phyloP scores from a whole-genome alignment of 1,140 invertebrate species.

The Drosophila yakuba region DNA sequence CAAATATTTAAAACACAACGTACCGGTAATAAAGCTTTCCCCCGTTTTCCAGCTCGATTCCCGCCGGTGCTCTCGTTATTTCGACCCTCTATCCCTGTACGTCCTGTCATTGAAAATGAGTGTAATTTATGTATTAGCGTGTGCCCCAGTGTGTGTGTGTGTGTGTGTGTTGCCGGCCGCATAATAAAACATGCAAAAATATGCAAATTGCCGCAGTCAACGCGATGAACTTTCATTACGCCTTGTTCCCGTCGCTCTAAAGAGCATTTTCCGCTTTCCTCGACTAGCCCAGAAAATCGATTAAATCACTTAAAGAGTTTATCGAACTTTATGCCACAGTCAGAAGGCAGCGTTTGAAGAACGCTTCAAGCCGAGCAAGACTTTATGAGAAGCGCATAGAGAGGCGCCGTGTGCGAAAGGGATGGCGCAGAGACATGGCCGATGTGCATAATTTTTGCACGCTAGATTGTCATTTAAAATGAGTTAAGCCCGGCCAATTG shows the following conservation, averaged over 20 bases:
- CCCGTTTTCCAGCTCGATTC: constrained; percentile 29
- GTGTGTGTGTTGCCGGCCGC: constrained; percentile 53
- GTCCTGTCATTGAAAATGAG: constrained; percentile 61
- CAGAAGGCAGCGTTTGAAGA: background rate
- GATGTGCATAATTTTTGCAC: constrained; percentile 77
- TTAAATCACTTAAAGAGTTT: constrained; percentile 72
- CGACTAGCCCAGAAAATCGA: constrained; percentile 52
- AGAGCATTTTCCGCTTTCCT: constrained; percentile 61
- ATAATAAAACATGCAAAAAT: constrained; percentile 81
- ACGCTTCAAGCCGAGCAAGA: background rate
- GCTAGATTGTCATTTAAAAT: constrained; percentile 84
- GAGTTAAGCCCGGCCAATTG: constrained; percentile 75
- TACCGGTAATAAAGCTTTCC: constrained; percentile 68
- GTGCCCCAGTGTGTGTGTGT: constrained; percentile 33
- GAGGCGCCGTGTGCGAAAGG: constrained; percentile 1
- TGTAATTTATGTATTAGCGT: constrained; percentile 62
- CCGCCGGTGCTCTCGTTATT: constrained; percentile 6
- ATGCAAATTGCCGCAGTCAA: constrained; percentile 80
- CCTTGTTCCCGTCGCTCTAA: constrained; percentile 64
- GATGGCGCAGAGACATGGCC: background rate
- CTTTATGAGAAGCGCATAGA: constrained; percentile 22
- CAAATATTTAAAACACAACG: constrained; percentile 78
- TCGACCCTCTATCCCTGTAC: constrained; percentile 27
- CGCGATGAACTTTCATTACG: constrained; percentile 76
- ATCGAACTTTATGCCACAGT: constrained; percentile 61